A percentile compares a stretch with the other conserved stretches of the same genome.
Evolutionary conservation across 2,888 invertebrate genomes (phyloP).

Genomic region (Temnothorax unifasciatus): DNA sequence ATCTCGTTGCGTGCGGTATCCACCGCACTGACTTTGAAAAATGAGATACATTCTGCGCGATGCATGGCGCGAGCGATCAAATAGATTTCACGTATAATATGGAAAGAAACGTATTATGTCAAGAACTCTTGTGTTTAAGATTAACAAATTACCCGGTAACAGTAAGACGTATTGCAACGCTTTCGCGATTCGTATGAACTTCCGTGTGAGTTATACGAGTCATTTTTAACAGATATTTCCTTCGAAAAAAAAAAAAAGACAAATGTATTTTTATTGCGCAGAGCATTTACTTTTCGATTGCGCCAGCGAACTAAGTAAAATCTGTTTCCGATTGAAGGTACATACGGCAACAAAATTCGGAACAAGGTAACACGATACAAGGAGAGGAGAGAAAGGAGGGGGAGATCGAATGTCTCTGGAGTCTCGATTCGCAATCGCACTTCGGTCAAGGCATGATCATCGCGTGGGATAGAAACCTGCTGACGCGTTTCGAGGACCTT

Average conservation of each 20-base stretch:
- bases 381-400: conserved; percentile 16
- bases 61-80: conserved; percentile 30
- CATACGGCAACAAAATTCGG: conserved; percentile 43
- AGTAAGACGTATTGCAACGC: not conserved
- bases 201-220: not conserved
- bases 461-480: conserved; percentile 79
- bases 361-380: conserved; percentile 39
- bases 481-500: conserved; percentile 76
- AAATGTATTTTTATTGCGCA: not conserved
- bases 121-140: conserved; percentile 21
- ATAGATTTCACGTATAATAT: conserved; percentile 36
- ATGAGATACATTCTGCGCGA: conserved; percentile 34
- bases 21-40: conserved; percentile 51
- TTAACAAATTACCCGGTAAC: conserved; percentile 12
- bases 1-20: conserved; percentile 34
- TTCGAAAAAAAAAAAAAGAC: not conserved
- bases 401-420: conserved; percentile 51
- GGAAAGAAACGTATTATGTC: conserved; percentile 12
- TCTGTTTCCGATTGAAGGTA: conserved; percentile 22
- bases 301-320: conserved; percentile 10
- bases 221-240: conserved; percentile 5
- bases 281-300: not conserved
- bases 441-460: conserved; percentile 74
- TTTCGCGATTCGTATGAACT: not conserved
- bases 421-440: conserved; percentile 74